A percentile compares a stretch with the other conserved stretches of the same genome.
These are phyloP conservation scores for Psittacula derbiana DNA, from an alignment of 2,797 vertebrate genomes.

Conservation along the genomic window DNA sequence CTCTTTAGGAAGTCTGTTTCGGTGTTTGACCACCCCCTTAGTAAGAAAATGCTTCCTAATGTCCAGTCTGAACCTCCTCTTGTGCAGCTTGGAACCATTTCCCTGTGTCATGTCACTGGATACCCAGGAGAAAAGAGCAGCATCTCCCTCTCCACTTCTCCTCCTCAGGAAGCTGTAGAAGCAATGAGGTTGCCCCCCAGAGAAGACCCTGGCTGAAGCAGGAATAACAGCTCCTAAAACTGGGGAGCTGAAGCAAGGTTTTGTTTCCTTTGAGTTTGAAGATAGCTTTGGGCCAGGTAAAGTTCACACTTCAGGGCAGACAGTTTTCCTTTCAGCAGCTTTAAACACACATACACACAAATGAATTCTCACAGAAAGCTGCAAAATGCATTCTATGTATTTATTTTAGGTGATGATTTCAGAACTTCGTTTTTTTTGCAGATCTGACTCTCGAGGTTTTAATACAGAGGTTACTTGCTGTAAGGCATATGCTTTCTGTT, in stretches of 20 bases:
- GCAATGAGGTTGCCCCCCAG: not conserved
- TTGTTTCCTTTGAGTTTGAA: not conserved
- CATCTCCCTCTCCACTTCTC: not conserved
- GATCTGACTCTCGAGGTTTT: not conserved
- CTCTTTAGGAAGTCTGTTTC: not conserved
- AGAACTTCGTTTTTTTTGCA: not conserved
- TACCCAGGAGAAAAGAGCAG: not conserved
- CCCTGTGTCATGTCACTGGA: accelerated
- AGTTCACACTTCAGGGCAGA: not conserved
- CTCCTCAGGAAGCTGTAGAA: not conserved
- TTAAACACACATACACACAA: not conserved
- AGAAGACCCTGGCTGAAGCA: not conserved
- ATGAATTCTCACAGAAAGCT: not conserved
- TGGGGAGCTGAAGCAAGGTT: accelerated
- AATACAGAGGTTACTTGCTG: not conserved
- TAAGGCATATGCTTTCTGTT: not conserved
- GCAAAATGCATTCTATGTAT: not conserved
- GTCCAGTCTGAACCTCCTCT: accelerated
- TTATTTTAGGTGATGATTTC: not conserved
- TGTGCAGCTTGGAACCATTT: accelerated
- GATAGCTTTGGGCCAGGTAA: not conserved
- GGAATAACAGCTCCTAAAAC: not conserved
- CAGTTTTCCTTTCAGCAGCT: not conserved
- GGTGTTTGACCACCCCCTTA: not conserved
- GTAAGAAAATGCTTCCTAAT: not conserved